Evolutionary conservation across 2,113 vertebrate genomes (phyloP).

Genomic region (Stegostoma tigrinum): DNA sequence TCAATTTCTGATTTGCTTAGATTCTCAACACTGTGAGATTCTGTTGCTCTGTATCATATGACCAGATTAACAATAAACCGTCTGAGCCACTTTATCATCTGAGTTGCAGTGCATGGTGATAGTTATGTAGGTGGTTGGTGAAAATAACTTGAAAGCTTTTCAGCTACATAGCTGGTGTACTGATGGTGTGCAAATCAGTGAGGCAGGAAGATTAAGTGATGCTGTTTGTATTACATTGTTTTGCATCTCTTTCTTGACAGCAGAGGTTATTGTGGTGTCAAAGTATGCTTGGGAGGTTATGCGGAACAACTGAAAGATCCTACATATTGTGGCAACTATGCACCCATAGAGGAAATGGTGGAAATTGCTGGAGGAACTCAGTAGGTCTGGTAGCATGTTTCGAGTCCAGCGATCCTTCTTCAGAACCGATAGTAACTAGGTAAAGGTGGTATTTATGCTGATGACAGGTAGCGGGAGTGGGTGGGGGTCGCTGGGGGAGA

Average conservation of each 20-base stretch:
- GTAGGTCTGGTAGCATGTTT: no score
- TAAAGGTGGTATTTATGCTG: no score
- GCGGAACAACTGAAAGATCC: neutral
- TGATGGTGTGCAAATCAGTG: neutral
- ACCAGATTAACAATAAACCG: neutral
- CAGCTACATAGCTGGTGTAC: neutral
- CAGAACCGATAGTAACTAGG: no score
- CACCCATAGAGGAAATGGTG: neutral
- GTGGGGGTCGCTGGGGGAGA: no score
- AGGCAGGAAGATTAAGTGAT: neutral
- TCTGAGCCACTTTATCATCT: neutral
- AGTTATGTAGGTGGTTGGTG: neutral
- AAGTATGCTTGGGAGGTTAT: neutral
- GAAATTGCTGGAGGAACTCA: neutral
- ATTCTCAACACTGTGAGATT: neutral
- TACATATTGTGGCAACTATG: neutral
- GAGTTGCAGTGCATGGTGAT: neutral
- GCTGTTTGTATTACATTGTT: neutral
- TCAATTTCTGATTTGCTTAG: neutral
- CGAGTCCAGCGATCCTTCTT: no score
- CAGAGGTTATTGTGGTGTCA: neutral
- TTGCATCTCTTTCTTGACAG: neutral
- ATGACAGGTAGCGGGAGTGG: no score
- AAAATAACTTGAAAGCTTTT: slow-evolving; percentile 3
- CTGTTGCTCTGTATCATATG: neutral